phyloP scores from a whole-genome alignment of 2,113 vertebrate genomes.

The Acrocephalus kingi region DNA sequence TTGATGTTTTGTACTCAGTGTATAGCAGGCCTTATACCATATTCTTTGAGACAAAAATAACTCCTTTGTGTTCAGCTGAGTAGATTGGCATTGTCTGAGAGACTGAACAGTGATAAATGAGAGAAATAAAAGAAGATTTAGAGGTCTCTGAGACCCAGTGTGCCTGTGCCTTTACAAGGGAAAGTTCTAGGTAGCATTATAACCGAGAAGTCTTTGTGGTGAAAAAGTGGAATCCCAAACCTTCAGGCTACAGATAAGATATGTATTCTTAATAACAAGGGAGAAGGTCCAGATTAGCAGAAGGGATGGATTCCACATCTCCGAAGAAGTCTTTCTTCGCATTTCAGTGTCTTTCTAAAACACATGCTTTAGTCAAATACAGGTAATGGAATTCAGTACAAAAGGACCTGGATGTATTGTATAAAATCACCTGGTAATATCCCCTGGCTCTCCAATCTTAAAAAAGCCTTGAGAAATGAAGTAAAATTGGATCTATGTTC shows the following conservation, averaged over 20 bases:
- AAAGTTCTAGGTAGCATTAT: neutral
- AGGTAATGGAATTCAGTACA: neutral
- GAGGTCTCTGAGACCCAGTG: neutral
- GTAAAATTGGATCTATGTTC: neutral
- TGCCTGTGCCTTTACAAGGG: neutral
- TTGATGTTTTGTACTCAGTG: neutral
- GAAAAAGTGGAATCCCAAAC: neutral
- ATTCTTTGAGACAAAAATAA: slow-evolving; percentile 12
- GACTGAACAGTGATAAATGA: neutral
- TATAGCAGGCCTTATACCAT: neutral
- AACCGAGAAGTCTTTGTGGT: neutral
- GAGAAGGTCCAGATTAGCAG: neutral
- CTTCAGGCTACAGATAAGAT: neutral
- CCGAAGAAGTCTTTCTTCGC: neutral
- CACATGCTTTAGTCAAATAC: neutral
- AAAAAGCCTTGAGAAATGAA: neutral
- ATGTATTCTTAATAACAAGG: neutral
- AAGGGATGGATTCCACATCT: neutral
- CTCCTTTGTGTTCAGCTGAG: neutral
- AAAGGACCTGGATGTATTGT: neutral
- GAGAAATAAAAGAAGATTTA: neutral
- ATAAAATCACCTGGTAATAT: neutral
- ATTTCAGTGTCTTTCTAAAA: neutral
- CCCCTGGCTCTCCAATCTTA: neutral
- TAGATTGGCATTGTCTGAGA: neutral